phyloP scores from a whole-genome alignment of 2,797 vertebrate genomes.

The Mycteria americana region DNA sequence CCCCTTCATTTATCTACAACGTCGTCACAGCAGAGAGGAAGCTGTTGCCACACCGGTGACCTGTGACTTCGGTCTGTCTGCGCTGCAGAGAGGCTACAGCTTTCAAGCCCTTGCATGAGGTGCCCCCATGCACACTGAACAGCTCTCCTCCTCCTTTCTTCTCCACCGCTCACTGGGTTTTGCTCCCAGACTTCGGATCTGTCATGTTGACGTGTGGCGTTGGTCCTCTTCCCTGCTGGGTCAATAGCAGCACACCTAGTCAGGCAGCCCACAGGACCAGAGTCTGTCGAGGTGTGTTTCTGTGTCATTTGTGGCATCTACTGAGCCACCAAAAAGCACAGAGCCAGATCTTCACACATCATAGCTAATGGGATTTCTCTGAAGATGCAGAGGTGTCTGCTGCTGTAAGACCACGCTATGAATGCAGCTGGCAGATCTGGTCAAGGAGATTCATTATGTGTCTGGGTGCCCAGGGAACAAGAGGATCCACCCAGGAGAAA shows the following conservation, averaged over 20 bases:
- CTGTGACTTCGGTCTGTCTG: not conserved
- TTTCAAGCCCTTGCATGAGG: not conserved
- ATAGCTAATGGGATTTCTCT: not conserved
- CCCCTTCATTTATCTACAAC: fast-evolving
- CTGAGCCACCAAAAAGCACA: not conserved
- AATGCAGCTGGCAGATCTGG: not conserved
- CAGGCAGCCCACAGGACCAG: not conserved
- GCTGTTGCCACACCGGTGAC: not conserved
- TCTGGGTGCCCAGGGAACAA: not conserved
- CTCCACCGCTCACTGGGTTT: not conserved
- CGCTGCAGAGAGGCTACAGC: not conserved
- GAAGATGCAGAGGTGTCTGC: not conserved
- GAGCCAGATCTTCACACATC: not conserved
- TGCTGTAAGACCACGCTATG: not conserved
- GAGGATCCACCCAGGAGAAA: not conserved
- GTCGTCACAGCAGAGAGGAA: not conserved
- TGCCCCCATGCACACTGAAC: not conserved
- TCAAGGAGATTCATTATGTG: not conserved
- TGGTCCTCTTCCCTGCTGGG: not conserved
- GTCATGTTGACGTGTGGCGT: not conserved
- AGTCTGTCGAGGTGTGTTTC: not conserved
- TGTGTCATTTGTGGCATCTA: not conserved
- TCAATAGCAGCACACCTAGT: not conserved
- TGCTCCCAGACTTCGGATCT: not conserved
- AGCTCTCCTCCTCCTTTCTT: not conserved